Evolutionary conservation across 2,113 vertebrate genomes (phyloP).

Genomic region (Tychaedon coryphoeus): DNA sequence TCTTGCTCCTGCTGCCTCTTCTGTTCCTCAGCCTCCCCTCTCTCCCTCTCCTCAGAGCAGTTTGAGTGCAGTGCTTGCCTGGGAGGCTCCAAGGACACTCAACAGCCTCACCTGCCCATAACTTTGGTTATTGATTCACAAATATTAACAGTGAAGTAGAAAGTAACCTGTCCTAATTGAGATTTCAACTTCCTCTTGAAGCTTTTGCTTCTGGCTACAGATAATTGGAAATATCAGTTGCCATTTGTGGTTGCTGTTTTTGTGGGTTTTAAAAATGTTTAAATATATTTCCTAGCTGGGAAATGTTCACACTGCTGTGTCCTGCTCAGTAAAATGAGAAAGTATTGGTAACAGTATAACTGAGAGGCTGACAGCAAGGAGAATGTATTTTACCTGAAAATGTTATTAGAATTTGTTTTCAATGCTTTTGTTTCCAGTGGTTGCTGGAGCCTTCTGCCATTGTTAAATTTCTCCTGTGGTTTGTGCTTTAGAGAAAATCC

Average conservation of each 20-base stretch:
- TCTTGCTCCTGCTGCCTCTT: not conserved
- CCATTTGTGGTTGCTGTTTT: not conserved
- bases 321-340: not conserved
- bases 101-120: not conserved
- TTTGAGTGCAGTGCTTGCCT: not conserved
- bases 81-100: not conserved
- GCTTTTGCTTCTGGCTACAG: not conserved
- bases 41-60: not conserved
- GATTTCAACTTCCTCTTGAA: not conserved
- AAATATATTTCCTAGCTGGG: not conserved
- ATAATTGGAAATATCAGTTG: not conserved
- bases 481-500: conserved; percentile 36
- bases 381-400: not conserved
- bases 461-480: not conserved
- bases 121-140: not conserved
- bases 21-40: not conserved
- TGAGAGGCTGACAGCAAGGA: not conserved
- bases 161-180: not conserved
- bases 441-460: not conserved
- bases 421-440: not conserved
- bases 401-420: not conserved
- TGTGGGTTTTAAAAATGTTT: not conserved
- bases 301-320: not conserved
- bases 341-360: not conserved
- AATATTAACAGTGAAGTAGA: not conserved